phyloP scores from a whole-genome alignment of 2,888 invertebrate species.

The Invenusta paracnida region DNA sequence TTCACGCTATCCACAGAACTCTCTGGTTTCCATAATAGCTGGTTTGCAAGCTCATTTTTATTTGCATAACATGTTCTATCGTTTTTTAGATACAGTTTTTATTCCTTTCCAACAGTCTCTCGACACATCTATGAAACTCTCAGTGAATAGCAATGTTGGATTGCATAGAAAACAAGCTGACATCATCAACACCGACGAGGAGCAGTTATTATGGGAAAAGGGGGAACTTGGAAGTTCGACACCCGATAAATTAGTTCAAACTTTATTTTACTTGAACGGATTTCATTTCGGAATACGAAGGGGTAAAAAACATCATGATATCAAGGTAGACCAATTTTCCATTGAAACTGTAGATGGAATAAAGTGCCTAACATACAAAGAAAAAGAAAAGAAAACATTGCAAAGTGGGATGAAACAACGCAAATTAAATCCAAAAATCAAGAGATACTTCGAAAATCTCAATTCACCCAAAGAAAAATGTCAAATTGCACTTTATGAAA shows the following conservation, averaged over 20 bases:
- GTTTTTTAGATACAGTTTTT: slow-evolving; percentile 18
- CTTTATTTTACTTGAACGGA: slow-evolving; percentile 7
- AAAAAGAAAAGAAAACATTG: slow-evolving; percentile 13
- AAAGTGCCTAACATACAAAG: slow-evolving; percentile 9
- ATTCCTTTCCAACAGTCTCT: background rate
- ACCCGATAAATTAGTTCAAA: background rate
- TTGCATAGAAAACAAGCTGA: background rate
- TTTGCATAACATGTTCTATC: background rate
- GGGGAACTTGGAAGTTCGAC: slow-evolving; percentile 1
- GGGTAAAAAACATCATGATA: background rate
- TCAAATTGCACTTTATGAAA: slow-evolving; percentile 24
- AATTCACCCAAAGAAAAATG: background rate
- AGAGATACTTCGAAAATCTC: slow-evolving; percentile 31
- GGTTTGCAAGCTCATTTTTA: background rate
- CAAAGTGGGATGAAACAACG: slow-evolving; percentile 10
- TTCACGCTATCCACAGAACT: background rate
- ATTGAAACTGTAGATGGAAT: slow-evolving; percentile 26
- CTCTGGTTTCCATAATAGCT: slow-evolving; percentile 14
- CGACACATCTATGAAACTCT: background rate
- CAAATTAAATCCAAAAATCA: slow-evolving; percentile 31
- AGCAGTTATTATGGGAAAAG: slow-evolving; percentile 5
- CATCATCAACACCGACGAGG: background rate
- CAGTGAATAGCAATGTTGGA: background rate
- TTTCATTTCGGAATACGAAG: slow-evolving; percentile 24
- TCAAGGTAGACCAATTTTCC: slow-evolving; percentile 30